A percentile compares a stretch with the other conserved stretches of the same genome.
These are phyloP conservation scores for Falco punctatus DNA, from an alignment of 2,113 vertebrate genomes.

Conservation along the genomic window DNA sequence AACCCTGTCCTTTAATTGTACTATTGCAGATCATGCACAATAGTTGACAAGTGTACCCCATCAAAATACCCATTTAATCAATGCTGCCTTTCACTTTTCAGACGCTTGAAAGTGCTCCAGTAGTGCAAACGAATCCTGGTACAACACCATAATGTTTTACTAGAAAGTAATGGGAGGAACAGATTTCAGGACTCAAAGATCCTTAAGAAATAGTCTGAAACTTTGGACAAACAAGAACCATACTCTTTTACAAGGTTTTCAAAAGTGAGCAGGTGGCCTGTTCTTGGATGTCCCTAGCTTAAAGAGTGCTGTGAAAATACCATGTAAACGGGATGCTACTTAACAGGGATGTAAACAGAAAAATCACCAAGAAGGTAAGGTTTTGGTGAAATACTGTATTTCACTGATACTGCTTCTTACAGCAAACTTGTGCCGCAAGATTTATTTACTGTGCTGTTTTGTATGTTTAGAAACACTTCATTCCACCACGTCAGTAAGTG, in stretches of 20 bases:
- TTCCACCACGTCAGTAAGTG: not conserved
- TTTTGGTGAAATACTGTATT: not conserved
- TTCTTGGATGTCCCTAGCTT: not conserved
- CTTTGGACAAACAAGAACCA: not conserved
- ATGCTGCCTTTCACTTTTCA: not conserved
- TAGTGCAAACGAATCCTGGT: not conserved
- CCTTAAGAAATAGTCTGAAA: not conserved
- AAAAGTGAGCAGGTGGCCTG: slow-evolving; percentile 29
- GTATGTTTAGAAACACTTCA: slow-evolving; percentile 25
- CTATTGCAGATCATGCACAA: not conserved
- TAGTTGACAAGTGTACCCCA: not conserved
- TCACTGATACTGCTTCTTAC: not conserved
- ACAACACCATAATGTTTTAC: not conserved
- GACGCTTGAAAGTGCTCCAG: not conserved
- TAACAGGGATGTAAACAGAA: slow-evolving; percentile 43
- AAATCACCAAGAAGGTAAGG: slow-evolving; percentile 1
- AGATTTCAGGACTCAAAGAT: not conserved
- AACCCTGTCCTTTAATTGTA: not conserved
- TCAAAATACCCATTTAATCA: not conserved
- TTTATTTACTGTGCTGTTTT: slow-evolving; percentile 37
- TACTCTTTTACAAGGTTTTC: not conserved
- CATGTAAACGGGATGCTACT: not conserved
- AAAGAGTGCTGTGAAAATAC: slow-evolving; percentile 42
- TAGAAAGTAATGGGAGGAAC: not conserved
- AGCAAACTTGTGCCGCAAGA: not conserved